A percentile compares a stretch with the other conserved stretches of the same genome.
These are phyloP conservation scores for Engraulis encrasicolus DNA, from an alignment of 2,113 vertebrate genomes.

Conservation along the genomic window DNA sequence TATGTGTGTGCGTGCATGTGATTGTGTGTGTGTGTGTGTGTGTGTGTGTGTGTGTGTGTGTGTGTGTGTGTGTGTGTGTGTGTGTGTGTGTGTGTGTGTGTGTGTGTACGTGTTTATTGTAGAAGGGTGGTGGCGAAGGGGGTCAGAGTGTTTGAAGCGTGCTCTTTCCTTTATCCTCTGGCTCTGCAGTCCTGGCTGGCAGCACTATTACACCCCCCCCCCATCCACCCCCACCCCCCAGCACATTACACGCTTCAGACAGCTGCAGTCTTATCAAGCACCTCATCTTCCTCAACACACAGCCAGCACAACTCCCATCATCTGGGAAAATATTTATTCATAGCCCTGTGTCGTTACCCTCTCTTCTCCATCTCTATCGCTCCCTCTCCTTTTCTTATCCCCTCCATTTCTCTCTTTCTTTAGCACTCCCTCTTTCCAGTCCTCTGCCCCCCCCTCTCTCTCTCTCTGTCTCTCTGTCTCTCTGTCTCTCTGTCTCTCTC, in stretches of 20 bases:
- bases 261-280: conserved; percentile 55
- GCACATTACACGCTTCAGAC: conserved; percentile 52
- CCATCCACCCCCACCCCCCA: neutral
- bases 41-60: neutral
- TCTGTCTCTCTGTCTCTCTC: too few species aligned
- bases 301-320: conserved; percentile 54
- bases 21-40: neutral
- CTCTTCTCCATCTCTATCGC: neutral
- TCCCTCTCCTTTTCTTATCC: neutral
- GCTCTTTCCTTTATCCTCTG: conserved; percentile 15
- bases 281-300: conserved; percentile 29
- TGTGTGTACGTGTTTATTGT: neutral
- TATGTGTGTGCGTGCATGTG: neutral
- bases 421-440: neutral
- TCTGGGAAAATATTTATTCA: conserved; percentile 67
- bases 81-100: conserved; percentile 8
- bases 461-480: neutral
- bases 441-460: conserved; percentile 25
- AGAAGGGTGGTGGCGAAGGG: neutral
- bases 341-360: conserved; percentile 48
- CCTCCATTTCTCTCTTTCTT: neutral
- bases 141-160: neutral
- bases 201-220: conserved; percentile 26
- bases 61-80: neutral
- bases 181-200: conserved; percentile 16